phyloP scores from a whole-genome alignment of 2,797 vertebrate species.

The Manis crassicaudata region DNA sequence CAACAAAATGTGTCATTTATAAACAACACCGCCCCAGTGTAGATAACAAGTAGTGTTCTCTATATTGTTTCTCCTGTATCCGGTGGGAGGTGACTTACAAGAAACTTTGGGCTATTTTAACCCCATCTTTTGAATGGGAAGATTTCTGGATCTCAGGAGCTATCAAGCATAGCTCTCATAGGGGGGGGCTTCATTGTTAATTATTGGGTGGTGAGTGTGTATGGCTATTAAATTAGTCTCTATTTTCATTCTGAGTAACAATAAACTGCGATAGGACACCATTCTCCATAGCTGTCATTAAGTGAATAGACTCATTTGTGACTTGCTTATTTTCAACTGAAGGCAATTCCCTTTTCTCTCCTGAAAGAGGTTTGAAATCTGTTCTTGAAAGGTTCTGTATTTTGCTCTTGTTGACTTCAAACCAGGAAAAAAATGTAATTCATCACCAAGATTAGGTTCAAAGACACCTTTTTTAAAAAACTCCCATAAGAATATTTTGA shows the following conservation, averaged over 20 bases:
- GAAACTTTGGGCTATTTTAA: not conserved
- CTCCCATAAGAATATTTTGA: not conserved
- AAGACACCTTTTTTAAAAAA: not conserved
- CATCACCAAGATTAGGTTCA: not conserved
- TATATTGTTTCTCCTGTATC: not conserved
- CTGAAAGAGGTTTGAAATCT: not conserved
- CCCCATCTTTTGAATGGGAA: not conserved
- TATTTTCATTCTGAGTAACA: not conserved
- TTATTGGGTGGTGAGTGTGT: not conserved
- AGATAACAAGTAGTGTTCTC: not conserved
- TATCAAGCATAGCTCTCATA: not conserved
- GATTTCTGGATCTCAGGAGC: not conserved
- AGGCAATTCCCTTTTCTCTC: conserved; percentile 5
- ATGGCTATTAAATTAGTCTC: not conserved
- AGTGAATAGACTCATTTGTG: not conserved
- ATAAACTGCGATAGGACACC: not conserved
- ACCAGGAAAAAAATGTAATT: not conserved
- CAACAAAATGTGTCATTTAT: no score
- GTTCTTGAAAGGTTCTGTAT: not conserved
- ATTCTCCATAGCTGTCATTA: not conserved
- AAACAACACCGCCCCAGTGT: rapidly evolving
- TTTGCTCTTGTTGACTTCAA: not conserved
- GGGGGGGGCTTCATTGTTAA: not conserved
- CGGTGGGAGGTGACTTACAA: not conserved
- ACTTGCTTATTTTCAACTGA: not conserved